Base-by-base conservation (phyloP, 1,140 invertebrate genomes). In the Hyphantria cunea region DNA sequence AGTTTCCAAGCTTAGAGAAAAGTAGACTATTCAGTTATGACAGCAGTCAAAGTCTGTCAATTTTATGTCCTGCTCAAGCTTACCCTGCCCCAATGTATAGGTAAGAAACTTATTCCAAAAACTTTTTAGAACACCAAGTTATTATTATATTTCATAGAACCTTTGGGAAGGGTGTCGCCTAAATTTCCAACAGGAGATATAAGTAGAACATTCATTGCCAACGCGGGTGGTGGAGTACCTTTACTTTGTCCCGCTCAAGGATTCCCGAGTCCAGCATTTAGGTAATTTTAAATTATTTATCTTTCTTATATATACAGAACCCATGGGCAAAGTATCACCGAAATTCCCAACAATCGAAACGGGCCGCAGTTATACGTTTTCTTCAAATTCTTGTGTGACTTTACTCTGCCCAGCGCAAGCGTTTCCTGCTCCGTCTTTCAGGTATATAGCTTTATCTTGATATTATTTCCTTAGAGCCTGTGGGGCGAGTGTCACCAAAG, bases 401-500 rank as follows among this genome's bases (percentile, higher is more conserved):
- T 71, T 90, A 48, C 90, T 93, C 61, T 95, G 94, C 85, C 92
- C 93, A 48, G 94, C 94, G 37, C 94, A 95, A 86, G 94, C 93
- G 32, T 94, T 92, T 82, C 94, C 94, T 47, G 92, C 81, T 66
- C 88, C 88, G 75, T 68, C 84, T 62, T 90, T 88, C 88, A 90
- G 88, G 88, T 89, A 90, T 54, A 75, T 74, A 74, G 65, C 69
- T 60, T 74, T 68, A 74, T 68, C 66, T 76, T 75, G 52, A 66
- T 80, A 15, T 83, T 80, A 70, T 89, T 68, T 82, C 70, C 73
- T 70, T 92, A 96, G 95, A 96, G 85, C 95, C 95, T 14, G 93
- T 95, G 68, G 94, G 93, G 66, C 94, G 94, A 79, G 94, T 94
- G 49, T 92, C 92, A 71, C 94, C 94, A 63, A 94, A 94, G 82